phyloP scores from a whole-genome alignment of 2,888 invertebrate species.

The Blastobasis adustella region DNA sequence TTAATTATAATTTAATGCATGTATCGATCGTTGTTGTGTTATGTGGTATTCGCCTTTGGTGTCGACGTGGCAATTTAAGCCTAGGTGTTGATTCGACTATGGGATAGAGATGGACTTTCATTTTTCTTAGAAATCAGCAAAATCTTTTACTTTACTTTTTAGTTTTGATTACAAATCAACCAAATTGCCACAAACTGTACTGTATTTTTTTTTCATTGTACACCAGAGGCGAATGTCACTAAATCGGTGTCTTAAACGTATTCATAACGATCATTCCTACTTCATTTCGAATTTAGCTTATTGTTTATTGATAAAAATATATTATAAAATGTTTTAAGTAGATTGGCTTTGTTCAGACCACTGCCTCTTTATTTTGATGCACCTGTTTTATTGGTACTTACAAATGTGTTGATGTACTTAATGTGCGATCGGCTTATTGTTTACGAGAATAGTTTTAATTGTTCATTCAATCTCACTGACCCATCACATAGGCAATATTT shows the following conservation, averaged over 20 bases:
- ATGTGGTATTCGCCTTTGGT: not conserved
- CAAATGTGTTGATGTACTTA: not conserved
- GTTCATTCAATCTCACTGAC: no score
- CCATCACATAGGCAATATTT: no score
- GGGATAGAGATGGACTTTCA: no score
- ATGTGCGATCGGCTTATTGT: not conserved
- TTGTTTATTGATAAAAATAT: slow-evolving; percentile 11
- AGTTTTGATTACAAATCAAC: no score
- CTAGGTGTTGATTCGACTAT: not conserved
- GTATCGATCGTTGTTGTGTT: slow-evolving; percentile 7
- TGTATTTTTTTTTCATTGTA: no score
- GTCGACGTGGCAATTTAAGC: not conserved
- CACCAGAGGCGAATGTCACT: no score
- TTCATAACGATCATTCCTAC: slow-evolving; percentile 57
- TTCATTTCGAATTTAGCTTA: slow-evolving; percentile 56
- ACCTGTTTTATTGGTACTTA: slow-evolving; percentile 3
- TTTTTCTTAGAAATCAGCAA: no score
- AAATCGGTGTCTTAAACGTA: slow-evolving; percentile 32
- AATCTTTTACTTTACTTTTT: no score
- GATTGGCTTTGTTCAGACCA: slow-evolving; percentile 3
- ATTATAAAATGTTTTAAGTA: not conserved
- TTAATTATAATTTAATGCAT: slow-evolving; percentile 9
- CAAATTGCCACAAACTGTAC: no score
- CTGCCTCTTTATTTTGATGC: slow-evolving; percentile 5
- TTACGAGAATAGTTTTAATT: no score